Conservation (phyloP, 2,888 invertebrate genomes). For the Cerastis leucographa region DNA sequence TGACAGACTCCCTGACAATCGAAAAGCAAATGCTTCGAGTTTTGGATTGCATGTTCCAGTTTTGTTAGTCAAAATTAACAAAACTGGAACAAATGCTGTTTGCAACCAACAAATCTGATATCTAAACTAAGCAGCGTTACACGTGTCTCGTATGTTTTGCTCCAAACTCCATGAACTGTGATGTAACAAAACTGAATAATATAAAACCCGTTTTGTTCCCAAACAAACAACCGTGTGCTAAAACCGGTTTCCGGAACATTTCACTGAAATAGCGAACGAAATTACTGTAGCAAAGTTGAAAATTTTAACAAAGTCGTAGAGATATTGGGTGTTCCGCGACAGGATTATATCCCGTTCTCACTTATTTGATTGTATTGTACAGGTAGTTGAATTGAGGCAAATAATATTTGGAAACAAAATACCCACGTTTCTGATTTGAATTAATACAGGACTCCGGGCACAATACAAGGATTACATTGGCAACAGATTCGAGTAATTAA, state of each 20-base stretch:
- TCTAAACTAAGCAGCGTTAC: background rate
- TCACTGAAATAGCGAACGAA: slow-evolving; percentile 19
- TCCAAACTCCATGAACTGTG: slow-evolving; percentile 8
- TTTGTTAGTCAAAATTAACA: background rate
- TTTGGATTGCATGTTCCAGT: background rate
- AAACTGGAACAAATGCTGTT: background rate
- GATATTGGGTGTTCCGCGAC: slow-evolving; percentile 6
- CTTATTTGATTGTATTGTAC: slow-evolving; percentile 40
- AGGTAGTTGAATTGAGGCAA: slow-evolving; percentile 48
- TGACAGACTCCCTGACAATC: background rate
- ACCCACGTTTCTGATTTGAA: slow-evolving; percentile 50
- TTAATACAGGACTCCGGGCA: slow-evolving; percentile 28
- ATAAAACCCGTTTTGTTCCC: slow-evolving; percentile 14
- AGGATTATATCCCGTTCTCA: slow-evolving; percentile 35
- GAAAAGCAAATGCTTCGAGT: background rate
- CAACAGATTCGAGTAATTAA: slow-evolving; percentile 10
- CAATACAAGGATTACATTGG: slow-evolving; percentile 16
- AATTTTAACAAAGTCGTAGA: slow-evolving; percentile 40
- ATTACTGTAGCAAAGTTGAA: slow-evolving; percentile 19
- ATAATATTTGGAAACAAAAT: slow-evolving; percentile 42
- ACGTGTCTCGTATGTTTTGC: background rate
- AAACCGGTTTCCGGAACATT: slow-evolving; percentile 26
- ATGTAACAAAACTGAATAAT: slow-evolving; percentile 30
- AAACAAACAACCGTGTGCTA: slow-evolving; percentile 29
- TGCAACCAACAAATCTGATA: background rate